These are phyloP conservation scores for Pseudococcus longispinus DNA, from an alignment of 2,888 invertebrate species.

Conservation along the genomic window DNA sequence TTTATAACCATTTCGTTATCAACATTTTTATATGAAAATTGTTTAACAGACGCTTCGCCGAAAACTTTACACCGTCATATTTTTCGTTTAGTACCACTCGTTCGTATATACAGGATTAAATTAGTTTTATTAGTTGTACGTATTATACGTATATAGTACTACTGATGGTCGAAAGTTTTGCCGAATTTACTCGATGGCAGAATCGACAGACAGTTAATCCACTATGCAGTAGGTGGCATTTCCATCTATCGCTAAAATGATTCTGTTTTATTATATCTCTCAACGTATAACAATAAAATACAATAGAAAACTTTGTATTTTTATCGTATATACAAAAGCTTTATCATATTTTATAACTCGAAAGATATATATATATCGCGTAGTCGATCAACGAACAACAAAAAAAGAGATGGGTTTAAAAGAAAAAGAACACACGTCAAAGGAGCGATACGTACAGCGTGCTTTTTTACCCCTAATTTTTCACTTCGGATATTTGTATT, in stretches of 20 bases:
- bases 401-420: neutral
- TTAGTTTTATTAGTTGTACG: slow-evolving; percentile 9
- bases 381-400: neutral
- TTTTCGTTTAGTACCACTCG: neutral
- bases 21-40: slow-evolving; percentile 22
- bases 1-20: slow-evolving; percentile 1
- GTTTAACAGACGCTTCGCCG: neutral
- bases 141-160: neutral
- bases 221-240: slow-evolving; percentile 26
- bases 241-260: slow-evolving; percentile 34
- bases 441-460: neutral
- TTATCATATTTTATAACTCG: slow-evolving; percentile 5
- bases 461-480: neutral
- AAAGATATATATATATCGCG: neutral
- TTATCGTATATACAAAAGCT: slow-evolving; percentile 23
- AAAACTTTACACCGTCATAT: neutral
- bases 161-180: slow-evolving; percentile 1
- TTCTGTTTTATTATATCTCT: slow-evolving; percentile 32
- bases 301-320: slow-evolving; percentile 40
- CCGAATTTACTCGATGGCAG: neutral
- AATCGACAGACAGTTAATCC: slow-evolving; percentile 39
- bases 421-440: neutral
- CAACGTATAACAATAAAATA: slow-evolving; percentile 22
- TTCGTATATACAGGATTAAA: slow-evolving; percentile 3
- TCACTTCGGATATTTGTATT: neutral